phyloP scores from a whole-genome alignment of 1,140 invertebrate species.

The Nasonia vitripennis region DNA sequence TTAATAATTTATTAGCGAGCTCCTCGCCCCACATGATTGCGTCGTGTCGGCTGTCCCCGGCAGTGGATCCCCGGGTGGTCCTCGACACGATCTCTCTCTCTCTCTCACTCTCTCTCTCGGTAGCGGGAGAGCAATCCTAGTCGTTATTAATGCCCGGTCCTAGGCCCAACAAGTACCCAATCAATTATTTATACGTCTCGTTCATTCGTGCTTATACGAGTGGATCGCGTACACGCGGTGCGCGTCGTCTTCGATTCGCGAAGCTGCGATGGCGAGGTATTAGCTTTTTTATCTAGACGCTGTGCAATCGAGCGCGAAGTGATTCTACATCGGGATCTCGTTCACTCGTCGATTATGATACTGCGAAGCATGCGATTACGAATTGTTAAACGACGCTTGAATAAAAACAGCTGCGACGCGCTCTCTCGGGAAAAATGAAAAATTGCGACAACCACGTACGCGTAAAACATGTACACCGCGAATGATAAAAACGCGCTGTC shows the following conservation, averaged over 20 bases:
- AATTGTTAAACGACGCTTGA: too few relatives aligned
- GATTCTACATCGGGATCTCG: neutral
- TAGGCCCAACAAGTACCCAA: conserved; percentile 49
- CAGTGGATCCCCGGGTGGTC: conserved; percentile 69
- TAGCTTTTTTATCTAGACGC: neutral
- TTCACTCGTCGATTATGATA: neutral
- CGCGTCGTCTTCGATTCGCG: neutral
- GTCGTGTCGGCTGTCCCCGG: conserved; percentile 72
- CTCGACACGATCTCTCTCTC: conserved; percentile 67
- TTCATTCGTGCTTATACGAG: neutral
- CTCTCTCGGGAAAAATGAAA: neutral
- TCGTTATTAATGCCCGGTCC: conserved; percentile 41
- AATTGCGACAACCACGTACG: neutral
- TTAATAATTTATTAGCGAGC: conserved; percentile 76
- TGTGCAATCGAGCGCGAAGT: neutral
- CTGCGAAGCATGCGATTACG: too few relatives aligned
- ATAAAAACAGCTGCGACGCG: too few relatives aligned
- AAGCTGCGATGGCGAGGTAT: neutral
- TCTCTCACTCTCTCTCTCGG: conserved; percentile 18
- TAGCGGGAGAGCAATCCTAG: conserved; percentile 11
- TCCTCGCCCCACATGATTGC: conserved; percentile 67
- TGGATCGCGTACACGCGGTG: neutral
- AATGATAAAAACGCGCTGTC: conserved; percentile 4
- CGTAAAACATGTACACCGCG: neutral
- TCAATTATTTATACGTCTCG: conserved; percentile 52